Conservation (phyloP, 2,888 invertebrate species). For the Scaptomyza polygonia region DNA sequence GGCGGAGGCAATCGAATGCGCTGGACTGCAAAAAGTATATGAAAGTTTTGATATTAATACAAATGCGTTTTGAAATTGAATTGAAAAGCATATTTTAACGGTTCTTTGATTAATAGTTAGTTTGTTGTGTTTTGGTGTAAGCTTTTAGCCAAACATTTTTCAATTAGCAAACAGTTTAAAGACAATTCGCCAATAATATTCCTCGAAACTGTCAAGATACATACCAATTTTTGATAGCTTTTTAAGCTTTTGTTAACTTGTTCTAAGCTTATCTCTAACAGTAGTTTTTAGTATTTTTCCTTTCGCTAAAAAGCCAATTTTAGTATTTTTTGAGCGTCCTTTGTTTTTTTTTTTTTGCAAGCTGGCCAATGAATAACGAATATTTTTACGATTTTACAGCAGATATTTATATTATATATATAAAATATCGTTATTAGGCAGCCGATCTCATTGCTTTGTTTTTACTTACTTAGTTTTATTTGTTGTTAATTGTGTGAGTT, state of each 20-base stretch:
- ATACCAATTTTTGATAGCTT: neutral
- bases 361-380: no score
- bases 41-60: no score
- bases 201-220: neutral
- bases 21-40: slow-evolving; percentile 85
- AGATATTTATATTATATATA: no score
- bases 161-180: neutral
- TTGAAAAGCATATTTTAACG: neutral
- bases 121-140: neutral
- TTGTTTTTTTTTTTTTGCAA: no score
- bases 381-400: no score
- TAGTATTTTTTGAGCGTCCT: no score
- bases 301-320: no score
- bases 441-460: no score
- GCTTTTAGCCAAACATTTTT: neutral
- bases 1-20: slow-evolving; percentile 89
- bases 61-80: no score
- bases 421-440: no score
- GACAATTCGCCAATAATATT: neutral
- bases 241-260: neutral
- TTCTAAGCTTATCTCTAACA: neutral
- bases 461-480: neutral
- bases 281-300: neutral
- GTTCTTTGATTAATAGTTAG: neutral
- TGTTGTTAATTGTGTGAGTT: neutral